A percentile compares a stretch with the other conserved stretches of the same genome.
Evolutionary conservation across 1,140 invertebrate genomes (phyloP).

Genomic region (Drosophila nasuta): DNA sequence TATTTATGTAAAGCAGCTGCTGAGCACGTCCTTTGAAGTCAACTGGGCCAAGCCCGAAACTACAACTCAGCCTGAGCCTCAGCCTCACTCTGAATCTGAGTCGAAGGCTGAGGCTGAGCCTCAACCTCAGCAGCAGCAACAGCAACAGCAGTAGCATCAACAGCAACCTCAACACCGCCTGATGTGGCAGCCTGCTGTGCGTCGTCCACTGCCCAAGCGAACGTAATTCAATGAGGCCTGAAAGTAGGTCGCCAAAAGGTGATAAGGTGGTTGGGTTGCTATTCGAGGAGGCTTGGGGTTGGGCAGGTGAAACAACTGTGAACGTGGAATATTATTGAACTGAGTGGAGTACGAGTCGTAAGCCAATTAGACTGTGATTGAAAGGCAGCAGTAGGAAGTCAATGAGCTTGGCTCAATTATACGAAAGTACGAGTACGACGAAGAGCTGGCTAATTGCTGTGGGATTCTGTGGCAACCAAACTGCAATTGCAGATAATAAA

Average conservation of each 20-base stretch:
- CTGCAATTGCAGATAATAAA: neutral
- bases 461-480: neutral
- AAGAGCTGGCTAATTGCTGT: slow-evolving; percentile 21
- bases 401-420: slow-evolving; percentile 10
- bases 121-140: neutral
- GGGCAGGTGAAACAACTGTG: neutral
- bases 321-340: slow-evolving; percentile 40
- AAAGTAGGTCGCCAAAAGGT: slow-evolving; percentile 42
- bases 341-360: slow-evolving; percentile 24
- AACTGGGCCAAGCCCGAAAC: slow-evolving; percentile 7
- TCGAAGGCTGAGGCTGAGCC: neutral
- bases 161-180: neutral
- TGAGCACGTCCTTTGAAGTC: slow-evolving; percentile 32
- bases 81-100: neutral
- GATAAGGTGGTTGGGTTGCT: neutral
- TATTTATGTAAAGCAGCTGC: slow-evolving; percentile 66
- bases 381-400: slow-evolving; percentile 31
- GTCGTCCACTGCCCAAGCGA: slow-evolving; percentile 17
- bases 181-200: slow-evolving; percentile 8
- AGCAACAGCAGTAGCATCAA: no score
- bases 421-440: neutral
- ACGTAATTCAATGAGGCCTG: slow-evolving; percentile 21
- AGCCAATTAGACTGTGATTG: slow-evolving; percentile 54
- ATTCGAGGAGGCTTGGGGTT: neutral
- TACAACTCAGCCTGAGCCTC: neutral